These are phyloP conservation scores for Zoroaster sp. DNA, from an alignment of 53 echinoderm and acorn worm species.

Conservation along the genomic window DNA sequence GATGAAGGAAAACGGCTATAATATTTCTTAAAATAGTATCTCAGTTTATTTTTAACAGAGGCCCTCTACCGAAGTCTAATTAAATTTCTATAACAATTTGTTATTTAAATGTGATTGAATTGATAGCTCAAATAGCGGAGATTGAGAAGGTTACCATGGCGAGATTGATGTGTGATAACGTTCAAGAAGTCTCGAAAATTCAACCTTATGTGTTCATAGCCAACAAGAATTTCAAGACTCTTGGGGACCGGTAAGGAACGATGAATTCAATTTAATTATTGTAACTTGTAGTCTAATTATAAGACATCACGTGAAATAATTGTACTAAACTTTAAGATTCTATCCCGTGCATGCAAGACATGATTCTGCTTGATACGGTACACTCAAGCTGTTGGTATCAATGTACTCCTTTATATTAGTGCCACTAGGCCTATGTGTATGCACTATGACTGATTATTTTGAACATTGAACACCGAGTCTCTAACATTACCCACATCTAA, in stretches of 20 bases:
- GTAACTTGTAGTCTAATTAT: not conserved
- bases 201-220: conserved; percentile 66
- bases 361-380: too few relatives aligned
- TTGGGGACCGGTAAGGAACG: not conserved
- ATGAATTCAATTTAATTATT: not conserved
- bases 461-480: too few relatives aligned
- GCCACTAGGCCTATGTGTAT: too few relatives aligned
- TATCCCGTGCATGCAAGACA: not conserved
- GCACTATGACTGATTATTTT: too few relatives aligned
- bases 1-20: not conserved
- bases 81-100: too few relatives aligned
- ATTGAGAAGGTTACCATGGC: conserved; percentile 70
- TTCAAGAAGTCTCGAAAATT: conserved; percentile 49
- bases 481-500: too few relatives aligned
- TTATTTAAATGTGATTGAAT: not conserved
- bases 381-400: not conserved
- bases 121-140: conserved; percentile 60
- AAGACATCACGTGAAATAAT: not conserved
- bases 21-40: too few relatives aligned
- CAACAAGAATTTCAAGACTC: not conserved
- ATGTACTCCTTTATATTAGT: too few relatives aligned
- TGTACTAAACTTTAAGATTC: not conserved
- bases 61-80: too few relatives aligned
- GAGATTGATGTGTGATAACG: conserved; percentile 70
- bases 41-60: not conserved